Percentiles rank a stretch among this genome's conserved stretches.
Conservation (phyloP, 2,113 vertebrate species). For the Alaudala cheleensis region DNA sequence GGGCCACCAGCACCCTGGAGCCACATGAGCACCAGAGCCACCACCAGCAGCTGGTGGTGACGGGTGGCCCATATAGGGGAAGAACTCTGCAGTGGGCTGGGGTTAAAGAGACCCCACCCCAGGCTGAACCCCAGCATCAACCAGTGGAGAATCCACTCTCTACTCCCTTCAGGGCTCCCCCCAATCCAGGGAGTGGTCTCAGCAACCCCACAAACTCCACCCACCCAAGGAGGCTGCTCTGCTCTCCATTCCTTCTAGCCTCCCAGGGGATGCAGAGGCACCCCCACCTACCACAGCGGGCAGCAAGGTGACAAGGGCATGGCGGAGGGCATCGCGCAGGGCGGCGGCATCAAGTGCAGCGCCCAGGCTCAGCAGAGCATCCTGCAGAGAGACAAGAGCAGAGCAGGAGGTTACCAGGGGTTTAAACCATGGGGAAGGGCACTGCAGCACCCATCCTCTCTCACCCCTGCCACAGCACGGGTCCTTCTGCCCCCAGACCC, state of each 20-base stretch:
- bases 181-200: background rate
- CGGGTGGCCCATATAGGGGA: background rate
- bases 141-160: background rate
- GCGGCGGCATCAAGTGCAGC: constrained; percentile 73
- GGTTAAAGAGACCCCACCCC: background rate
- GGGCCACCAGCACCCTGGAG: background rate
- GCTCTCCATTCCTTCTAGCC: background rate
- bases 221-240: background rate
- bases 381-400: constrained; percentile 68
- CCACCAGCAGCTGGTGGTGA: background rate
- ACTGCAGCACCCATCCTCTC: background rate
- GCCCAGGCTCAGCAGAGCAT: constrained; percentile 85
- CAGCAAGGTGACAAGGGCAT: constrained; percentile 79
- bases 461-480: rapidly evolving
- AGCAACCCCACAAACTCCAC: background rate
- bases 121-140: background rate
- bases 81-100: background rate
- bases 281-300: constrained; percentile 77
- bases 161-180: background rate
- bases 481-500: background rate
- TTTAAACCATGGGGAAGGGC: background rate
- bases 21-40: background rate
- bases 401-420: background rate
- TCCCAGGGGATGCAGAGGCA: background rate
- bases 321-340: constrained; percentile 80